A percentile compares a stretch with the other conserved stretches of the same genome.
Evolutionary conservation across 1,140 invertebrate genomes (phyloP).

Genomic region (Dysdera silvatica): DNA sequence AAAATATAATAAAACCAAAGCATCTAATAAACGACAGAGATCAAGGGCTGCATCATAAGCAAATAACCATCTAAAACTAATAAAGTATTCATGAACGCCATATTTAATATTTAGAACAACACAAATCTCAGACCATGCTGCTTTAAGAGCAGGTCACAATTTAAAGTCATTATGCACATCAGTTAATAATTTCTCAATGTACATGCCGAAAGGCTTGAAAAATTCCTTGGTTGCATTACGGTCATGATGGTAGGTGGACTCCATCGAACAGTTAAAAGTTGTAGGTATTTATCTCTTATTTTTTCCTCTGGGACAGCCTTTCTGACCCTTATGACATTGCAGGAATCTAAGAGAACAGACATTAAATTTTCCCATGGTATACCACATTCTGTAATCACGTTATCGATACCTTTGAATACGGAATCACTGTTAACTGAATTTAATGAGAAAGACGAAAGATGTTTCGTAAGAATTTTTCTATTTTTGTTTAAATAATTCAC

Average conservation of each 20-base stretch:
- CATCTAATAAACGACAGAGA: slow-evolving; percentile 26
- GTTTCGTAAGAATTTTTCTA: slow-evolving; percentile 6
- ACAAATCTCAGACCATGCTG: slow-evolving; percentile 32
- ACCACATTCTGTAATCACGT: not conserved
- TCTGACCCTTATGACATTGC: slow-evolving; percentile 36
- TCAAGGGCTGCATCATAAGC: slow-evolving; percentile 29
- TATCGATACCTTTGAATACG: slow-evolving; percentile 23
- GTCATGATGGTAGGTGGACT: slow-evolving; percentile 35
- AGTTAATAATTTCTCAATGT: slow-evolving; percentile 29
- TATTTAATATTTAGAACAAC: slow-evolving; percentile 24
- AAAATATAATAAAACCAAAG: slow-evolving; percentile 30
- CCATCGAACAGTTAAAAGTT: slow-evolving; percentile 38
- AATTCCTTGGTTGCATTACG: slow-evolving; percentile 35
- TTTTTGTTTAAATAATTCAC: slow-evolving; percentile 23
- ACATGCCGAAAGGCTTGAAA: slow-evolving; percentile 33
- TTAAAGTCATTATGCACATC: slow-evolving; percentile 36
- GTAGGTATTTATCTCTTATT: slow-evolving; percentile 26
- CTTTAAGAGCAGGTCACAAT: slow-evolving; percentile 31
- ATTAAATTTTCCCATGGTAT: slow-evolving; percentile 29
- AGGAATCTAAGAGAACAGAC: slow-evolving; percentile 36
- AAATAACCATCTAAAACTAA: slow-evolving; percentile 35
- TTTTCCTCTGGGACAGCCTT: slow-evolving; percentile 35
- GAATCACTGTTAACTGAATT: not conserved
- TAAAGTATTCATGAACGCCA: slow-evolving; percentile 31
- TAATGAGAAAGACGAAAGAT: not conserved